Evolutionary conservation across 2,888 invertebrate genomes (phyloP).

Genomic region (Drosophila tanythrix): DNA sequence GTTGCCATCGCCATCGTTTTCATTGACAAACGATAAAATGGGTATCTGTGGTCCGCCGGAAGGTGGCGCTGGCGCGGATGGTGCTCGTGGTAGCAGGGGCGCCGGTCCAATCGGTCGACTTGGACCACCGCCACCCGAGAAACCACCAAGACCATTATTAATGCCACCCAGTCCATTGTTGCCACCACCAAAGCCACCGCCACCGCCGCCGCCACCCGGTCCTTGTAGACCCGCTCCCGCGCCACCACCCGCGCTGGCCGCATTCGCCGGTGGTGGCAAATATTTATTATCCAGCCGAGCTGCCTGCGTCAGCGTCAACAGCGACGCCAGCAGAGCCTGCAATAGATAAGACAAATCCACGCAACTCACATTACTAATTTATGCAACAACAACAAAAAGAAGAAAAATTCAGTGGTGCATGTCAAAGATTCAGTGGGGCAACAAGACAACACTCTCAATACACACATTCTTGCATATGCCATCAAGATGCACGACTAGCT

Average conservation of each 20-base stretch:
- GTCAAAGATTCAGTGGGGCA: conserved; percentile 38
- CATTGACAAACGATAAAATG: conserved; percentile 87
- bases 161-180: conserved; percentile 84
- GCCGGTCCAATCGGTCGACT: conserved; percentile 80
- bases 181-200: conserved; percentile 80
- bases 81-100: conserved; percentile 71
- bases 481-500: conserved; percentile 66
- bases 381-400: conserved; percentile 17
- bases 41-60: conserved; percentile 85
- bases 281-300: conserved; percentile 87
- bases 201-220: conserved; percentile 76
- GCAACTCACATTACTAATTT: conserved; percentile 52
- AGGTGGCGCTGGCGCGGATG: conserved; percentile 66
- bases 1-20: conserved; percentile 87
- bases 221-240: conserved; percentile 79
- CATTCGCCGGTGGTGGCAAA: conserved; percentile 86
- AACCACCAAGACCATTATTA: conserved; percentile 81
- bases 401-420: conserved; percentile 27
- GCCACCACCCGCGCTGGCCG: conserved; percentile 85
- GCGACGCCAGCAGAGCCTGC: conserved; percentile 85
- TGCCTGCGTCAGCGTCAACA: conserved; percentile 83
- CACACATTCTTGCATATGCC: conserved; percentile 35
- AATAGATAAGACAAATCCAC: conserved; percentile 54
- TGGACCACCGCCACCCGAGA: conserved; percentile 81
- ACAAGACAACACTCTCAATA: conserved; percentile 18